phyloP scores from a whole-genome alignment of 2,113 vertebrate genomes.

The Pleuronectes platessa region DNA sequence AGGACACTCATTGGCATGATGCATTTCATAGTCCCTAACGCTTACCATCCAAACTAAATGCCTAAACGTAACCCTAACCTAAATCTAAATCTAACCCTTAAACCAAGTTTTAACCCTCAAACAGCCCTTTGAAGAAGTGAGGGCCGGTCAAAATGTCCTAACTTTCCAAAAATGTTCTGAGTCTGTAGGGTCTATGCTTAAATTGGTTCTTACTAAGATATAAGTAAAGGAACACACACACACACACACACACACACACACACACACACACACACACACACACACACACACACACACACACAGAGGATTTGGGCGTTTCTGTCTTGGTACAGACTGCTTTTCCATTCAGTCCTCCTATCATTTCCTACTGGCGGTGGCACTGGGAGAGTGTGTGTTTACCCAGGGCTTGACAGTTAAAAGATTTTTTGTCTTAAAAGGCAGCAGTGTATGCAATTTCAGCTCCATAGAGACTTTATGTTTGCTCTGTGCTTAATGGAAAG shows the following conservation, averaged over 20 bases:
- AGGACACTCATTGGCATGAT: too few species aligned
- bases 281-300: constrained; percentile 33
- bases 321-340: constrained; percentile 61
- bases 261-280: constrained; percentile 19
- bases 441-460: constrained; percentile 43
- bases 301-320: constrained; percentile 62
- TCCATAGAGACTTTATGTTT: constrained; percentile 66
- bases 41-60: too few species aligned
- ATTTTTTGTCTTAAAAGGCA: constrained; percentile 26
- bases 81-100: too few species aligned
- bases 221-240: too few species aligned
- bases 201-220: too few species aligned
- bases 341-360: constrained; percentile 64
- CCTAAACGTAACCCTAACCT: too few species aligned
- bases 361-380: constrained; percentile 58
- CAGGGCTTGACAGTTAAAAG: constrained; percentile 54
- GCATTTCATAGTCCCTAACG: too few species aligned
- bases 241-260: constrained; percentile 15
- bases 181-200: too few species aligned
- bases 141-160: not conserved
- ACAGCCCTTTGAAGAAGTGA: too few species aligned
- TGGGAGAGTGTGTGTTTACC: constrained; percentile 58
- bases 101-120: too few species aligned
- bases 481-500: constrained; percentile 50
- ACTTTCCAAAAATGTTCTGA: too few species aligned